Evolutionary conservation across 2,888 invertebrate genomes (phyloP).

Genomic region (Lypha dubia): DNA sequence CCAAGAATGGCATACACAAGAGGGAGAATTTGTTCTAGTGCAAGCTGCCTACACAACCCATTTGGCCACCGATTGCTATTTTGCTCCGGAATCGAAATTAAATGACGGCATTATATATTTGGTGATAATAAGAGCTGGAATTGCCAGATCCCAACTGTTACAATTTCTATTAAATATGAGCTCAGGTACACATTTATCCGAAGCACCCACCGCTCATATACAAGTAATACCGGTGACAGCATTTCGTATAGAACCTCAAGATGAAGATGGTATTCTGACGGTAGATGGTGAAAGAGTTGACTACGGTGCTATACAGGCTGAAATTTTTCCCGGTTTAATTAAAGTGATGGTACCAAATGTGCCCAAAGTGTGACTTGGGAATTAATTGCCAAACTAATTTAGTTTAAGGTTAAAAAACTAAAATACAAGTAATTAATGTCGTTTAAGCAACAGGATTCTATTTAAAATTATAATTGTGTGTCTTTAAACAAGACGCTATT

Average conservation of each 20-base stretch:
- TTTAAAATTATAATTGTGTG: too few species aligned
- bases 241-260: conserved; percentile 94
- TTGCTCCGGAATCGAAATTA: conserved; percentile 93
- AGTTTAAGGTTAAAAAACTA: neutral
- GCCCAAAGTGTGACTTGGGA: neutral
- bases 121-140: conserved; percentile 91
- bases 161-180: conserved; percentile 92
- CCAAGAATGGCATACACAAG: conserved; percentile 88
- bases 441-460: neutral
- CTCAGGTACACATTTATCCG: conserved; percentile 91
- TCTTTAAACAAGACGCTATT: neutral
- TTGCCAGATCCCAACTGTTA: conserved; percentile 89
- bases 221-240: conserved; percentile 93
- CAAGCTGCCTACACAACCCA: conserved; percentile 95
- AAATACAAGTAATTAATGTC: neutral
- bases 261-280: conserved; percentile 89
- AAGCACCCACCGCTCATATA: conserved; percentile 87
- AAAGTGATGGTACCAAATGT: conserved; percentile 87
- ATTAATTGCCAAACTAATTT: neutral
- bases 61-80: conserved; percentile 92
- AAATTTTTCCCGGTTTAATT: conserved; percentile 90
- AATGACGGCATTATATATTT: conserved; percentile 97
- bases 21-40: conserved; percentile 90
- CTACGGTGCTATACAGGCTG: conserved; percentile 94
- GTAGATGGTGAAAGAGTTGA: conserved; percentile 97